Conservation (phyloP, 1,140 invertebrate species). For the Elymnias hypermnestra region DNA sequence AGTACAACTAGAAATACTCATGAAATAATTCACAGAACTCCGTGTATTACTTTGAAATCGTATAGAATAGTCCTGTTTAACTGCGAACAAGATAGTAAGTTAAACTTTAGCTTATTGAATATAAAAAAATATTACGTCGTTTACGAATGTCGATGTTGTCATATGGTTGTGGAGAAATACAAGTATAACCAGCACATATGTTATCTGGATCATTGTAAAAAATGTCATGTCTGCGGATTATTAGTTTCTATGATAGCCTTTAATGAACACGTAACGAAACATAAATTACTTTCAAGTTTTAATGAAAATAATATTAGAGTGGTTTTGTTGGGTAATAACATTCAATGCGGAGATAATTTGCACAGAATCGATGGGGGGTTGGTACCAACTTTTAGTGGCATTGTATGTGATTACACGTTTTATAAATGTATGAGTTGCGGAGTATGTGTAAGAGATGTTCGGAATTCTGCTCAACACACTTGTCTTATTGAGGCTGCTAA, state of each 20-base stretch:
- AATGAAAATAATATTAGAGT: slow-evolving; percentile 40
- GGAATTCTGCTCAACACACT: slow-evolving; percentile 26
- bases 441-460: slow-evolving; percentile 26
- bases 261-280: slow-evolving; percentile 32
- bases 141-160: slow-evolving; percentile 48
- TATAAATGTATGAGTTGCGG: slow-evolving; percentile 41
- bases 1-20: slow-evolving; percentile 21
- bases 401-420: slow-evolving; percentile 38
- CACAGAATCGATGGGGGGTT: too few relatives aligned
- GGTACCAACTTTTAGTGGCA: slow-evolving; percentile 27
- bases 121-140: slow-evolving; percentile 31
- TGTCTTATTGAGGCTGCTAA: slow-evolving; percentile 28
- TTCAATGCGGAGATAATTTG: too few relatives aligned
- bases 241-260: slow-evolving; percentile 28
- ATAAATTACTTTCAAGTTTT: slow-evolving; percentile 35
- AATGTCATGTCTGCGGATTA: slow-evolving; percentile 38
- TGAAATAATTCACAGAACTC: slow-evolving; percentile 29
- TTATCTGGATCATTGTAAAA: slow-evolving; percentile 25
- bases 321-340: slow-evolving; percentile 40
- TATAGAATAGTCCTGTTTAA: slow-evolving; percentile 46
- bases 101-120: slow-evolving; percentile 23
- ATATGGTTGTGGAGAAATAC: slow-evolving; percentile 30
- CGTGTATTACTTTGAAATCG: slow-evolving; percentile 22
- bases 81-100: slow-evolving; percentile 27
- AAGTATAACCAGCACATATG: slow-evolving; percentile 31